These are phyloP conservation scores for Buceros bicornis DNA, from an alignment of 2,797 vertebrate genomes.

Conservation along the genomic window DNA sequence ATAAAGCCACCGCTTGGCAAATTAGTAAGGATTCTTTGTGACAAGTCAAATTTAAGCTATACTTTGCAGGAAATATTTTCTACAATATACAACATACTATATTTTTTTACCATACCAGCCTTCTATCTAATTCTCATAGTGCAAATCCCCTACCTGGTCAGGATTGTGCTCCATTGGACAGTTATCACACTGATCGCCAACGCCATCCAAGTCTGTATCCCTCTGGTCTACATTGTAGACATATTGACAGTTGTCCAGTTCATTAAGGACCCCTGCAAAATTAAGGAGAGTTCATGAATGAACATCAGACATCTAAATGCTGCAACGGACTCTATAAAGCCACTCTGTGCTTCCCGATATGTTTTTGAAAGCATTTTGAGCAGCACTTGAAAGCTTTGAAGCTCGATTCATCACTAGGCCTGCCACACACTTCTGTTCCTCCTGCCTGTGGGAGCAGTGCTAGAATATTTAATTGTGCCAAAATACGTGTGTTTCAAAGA, in stretches of 20 bases:
- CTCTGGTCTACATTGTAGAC: conserved; percentile 98
- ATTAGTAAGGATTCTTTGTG: neutral
- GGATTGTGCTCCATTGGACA: conserved; percentile 98
- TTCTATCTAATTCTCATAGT: neutral
- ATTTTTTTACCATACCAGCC: neutral
- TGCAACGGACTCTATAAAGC: neutral
- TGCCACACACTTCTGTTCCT: neutral
- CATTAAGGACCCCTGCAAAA: conserved; percentile 92
- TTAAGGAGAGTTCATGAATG: neutral
- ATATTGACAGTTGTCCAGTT: conserved; percentile 95
- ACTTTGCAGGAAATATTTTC: neutral
- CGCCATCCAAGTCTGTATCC: conserved; percentile 94
- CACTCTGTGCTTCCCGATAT: neutral
- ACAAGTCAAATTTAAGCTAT: neutral
- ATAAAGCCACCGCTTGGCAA: neutral
- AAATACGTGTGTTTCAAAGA: neutral
- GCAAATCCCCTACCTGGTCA: conserved; percentile 88
- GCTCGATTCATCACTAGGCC: neutral
- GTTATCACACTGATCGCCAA: conserved; percentile 99
- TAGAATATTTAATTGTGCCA: neutral
- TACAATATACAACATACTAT: neutral
- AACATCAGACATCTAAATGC: neutral
- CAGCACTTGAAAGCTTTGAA: neutral
- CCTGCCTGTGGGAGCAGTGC: neutral
- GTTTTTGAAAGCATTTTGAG: neutral